Conservation (phyloP, 1,140 invertebrate genomes). For the Formica selysi region DNA sequence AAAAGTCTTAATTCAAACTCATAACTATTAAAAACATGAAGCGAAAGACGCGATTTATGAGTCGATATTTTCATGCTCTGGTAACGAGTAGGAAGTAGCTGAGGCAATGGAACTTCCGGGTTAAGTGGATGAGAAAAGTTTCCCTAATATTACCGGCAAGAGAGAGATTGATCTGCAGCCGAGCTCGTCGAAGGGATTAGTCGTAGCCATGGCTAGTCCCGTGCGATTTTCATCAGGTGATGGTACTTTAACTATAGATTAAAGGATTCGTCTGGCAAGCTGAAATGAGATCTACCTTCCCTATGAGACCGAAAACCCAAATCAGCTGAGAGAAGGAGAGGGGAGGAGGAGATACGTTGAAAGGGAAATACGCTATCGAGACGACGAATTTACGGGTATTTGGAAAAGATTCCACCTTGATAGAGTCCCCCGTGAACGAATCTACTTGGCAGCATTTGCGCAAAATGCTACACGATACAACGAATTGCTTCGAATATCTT, state of each 20-base stretch:
- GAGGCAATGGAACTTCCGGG: slow-evolving; percentile 65
- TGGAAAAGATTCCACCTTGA: slow-evolving; percentile 36
- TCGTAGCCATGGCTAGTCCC: slow-evolving; percentile 42
- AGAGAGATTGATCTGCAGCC: slow-evolving; percentile 64
- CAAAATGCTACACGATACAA: neutral
- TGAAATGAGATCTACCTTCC: slow-evolving; percentile 52
- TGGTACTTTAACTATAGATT: slow-evolving; percentile 66
- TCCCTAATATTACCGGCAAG: slow-evolving; percentile 66
- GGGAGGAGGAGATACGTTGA: neutral
- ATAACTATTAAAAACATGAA: slow-evolving; percentile 31
- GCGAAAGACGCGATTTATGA: slow-evolving; percentile 56
- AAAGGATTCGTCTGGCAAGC: slow-evolving; percentile 62
- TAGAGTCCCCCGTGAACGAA: neutral
- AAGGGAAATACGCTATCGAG: slow-evolving; percentile 34
- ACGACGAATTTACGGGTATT: slow-evolving; percentile 49
- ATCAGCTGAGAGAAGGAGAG: neutral
- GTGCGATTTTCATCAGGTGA: slow-evolving; percentile 70
- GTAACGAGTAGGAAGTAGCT: slow-evolving; percentile 63
- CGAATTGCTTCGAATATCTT: neutral
- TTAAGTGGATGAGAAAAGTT: slow-evolving; percentile 78
- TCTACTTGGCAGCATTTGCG: slow-evolving; percentile 20
- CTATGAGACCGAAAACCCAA: slow-evolving; percentile 40
- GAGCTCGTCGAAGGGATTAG: slow-evolving; percentile 67
- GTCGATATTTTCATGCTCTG: slow-evolving; percentile 63
- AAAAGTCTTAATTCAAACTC: slow-evolving; percentile 8